Base-by-base conservation (phyloP, 2,888 invertebrate species). In the Exephanes ischioxanthus region DNA sequence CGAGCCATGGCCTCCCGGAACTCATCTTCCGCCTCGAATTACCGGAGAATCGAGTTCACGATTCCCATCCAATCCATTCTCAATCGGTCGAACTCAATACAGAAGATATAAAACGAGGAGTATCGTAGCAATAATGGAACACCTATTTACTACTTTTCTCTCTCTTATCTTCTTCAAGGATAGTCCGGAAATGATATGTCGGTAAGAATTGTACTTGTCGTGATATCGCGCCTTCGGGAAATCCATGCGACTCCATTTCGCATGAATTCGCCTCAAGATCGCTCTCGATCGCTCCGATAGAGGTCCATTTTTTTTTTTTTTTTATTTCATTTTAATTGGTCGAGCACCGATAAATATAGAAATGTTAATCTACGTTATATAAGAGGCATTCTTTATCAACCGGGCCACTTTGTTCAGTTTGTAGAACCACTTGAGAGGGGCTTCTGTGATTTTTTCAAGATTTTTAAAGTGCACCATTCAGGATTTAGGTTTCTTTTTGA, bases 41-140 rank as follows among this genome's bases (percentile, higher is more conserved):
- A 77, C 67, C 77, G 67, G 41, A n/a, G n/a, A 77, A 77, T 67
- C 77, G 77, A 77, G 53, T 77, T 53, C 77, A 67, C 67, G 41
- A 77, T 55, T 53, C 37, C 76, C 19, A 76, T 77, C 67, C 67
- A 53, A 67, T 77, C 55, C 67, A 67, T 77, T 67, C 53, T 67
- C 77, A 22, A 67, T 77, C 67, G 77, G 53, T 16, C 22, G 67
- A 77, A 53, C 53, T 51, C 63, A 37, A 67, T 67, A 41, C 53
- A 14, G 37, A 9, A 37, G 67, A 67, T 19, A 67, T 16, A 37
- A 67, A 67, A 11, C 22, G 41, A 19, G 37, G 53, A 51, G 53
- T 53, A 55, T 33, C 37, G 66, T 77, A 33, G 53, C 37, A 16
- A 67, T 37, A 26, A 55, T 55, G 33, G 63, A 55, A 67, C 53